Base-by-base conservation (phyloP, 2,888 invertebrate species). In the Dascillus cervinus region DNA sequence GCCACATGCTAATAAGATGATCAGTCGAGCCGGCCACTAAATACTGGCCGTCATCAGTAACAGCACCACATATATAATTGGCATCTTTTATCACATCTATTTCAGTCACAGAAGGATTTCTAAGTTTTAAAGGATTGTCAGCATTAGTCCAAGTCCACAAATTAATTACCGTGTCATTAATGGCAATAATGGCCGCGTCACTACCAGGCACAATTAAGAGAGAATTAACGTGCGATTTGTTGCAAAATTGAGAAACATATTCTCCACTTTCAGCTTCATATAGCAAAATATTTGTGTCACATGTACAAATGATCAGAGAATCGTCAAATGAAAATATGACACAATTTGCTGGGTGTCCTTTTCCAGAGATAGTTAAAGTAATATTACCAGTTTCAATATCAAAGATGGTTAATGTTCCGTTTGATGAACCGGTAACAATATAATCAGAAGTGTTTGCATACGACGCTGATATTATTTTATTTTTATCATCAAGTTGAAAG, bases 1-100 rank as follows among this genome's bases (percentile, higher is more conserved):
- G 52, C 57, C 62, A 66, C 32, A 70, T 60, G 22, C 55, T 59
- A 13, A 70, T 57, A n/a, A 53, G 58, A 24, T 63, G 59, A 33
- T 58, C 56, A 3, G 62, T 60, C 26, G 67, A 64, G 9, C 60
- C 65, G 22, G 61, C 52, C 21, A 69, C 58, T 27, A 70, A 49
- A 45, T 64, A 67, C 22, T 55, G 49, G 2, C 63, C 62, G 43
- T 69, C 68, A 20, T 61, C 53, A 3, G 67, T 67, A 13, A 67
- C 47, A 2, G 65, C 53, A 9, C 65, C 65, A 30, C 61, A 62
- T 13, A 53, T 49, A 32, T 56, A 64, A 30, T 37, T 34, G 2
- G 44, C 41, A 22, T 51, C 44, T n/a, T 47, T 32, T 11, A 26
- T 27, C 11, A 31, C 31, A 24, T 44, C 39, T 19, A 50, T 21